Conservation (phyloP, 2,797 vertebrate genomes). For the Esox lucius region DNA sequence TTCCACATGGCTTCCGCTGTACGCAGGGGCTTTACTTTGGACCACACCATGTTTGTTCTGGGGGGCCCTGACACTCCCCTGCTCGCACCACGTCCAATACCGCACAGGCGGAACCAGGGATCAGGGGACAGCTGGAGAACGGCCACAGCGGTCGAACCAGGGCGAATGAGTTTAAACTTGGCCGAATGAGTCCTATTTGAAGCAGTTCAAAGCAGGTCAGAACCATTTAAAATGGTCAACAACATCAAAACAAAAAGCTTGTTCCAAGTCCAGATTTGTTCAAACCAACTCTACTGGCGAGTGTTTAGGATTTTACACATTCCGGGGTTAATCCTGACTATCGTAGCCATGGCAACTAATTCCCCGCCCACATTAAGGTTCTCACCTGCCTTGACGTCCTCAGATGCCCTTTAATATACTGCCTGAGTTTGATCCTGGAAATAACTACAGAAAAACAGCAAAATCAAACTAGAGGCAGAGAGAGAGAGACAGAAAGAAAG, state of each 20-base stretch:
- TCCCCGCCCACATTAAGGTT: neutral
- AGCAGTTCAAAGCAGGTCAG: conserved; percentile 3
- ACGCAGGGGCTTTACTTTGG: conserved; percentile 78
- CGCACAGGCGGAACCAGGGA: conserved; percentile 53
- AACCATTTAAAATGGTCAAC: neutral
- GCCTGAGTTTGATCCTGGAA: neutral
- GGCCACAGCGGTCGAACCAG: conserved; percentile 54
- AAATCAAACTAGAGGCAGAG: neutral
- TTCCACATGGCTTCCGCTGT: conserved; percentile 77
- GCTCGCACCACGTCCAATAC: conserved; percentile 65
- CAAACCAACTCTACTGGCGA: neutral
- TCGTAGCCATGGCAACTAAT: neutral
- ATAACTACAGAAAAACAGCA: neutral
- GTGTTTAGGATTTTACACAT: neutral
- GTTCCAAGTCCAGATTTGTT: neutral
- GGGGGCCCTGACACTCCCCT: conserved; percentile 56
- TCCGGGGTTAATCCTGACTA: neutral
- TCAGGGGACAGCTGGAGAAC: conserved; percentile 46
- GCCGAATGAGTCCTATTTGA: conserved; percentile 23
- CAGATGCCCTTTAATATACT: neutral
- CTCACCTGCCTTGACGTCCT: neutral
- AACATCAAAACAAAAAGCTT: neutral
- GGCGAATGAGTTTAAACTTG: conserved; percentile 54
- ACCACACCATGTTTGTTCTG: conserved; percentile 70
- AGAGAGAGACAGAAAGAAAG: conserved; percentile 25